Base-by-base conservation (phyloP, 1,140 invertebrate genomes). In the Holotrichia oblita region DNA sequence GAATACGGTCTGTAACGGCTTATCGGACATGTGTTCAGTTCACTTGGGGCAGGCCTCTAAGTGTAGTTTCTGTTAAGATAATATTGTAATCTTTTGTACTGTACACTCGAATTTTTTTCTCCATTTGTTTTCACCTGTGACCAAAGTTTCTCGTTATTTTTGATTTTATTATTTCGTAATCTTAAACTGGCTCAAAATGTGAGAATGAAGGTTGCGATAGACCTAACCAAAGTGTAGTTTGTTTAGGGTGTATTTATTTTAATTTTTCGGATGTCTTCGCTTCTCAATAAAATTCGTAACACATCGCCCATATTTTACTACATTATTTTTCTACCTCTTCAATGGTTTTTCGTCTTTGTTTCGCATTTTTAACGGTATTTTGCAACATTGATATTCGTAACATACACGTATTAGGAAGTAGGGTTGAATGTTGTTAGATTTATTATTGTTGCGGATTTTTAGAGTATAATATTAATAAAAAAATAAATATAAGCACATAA, bases 31-130 rank as follows among this genome's bases (percentile, higher is more conserved):
- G 59, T 91, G 91, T 82, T 89, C 89, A 40, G 86, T 90, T 59
- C 90, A 91, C 83, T 85, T 91, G 48, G 89, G 89, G 64, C 89
- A 90, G 75, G 86, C 89, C 22, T 89, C 89, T 40, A 91, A 91
- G 82, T 90, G 90, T 82, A 91, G 89, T 83, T 89, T 90, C 77
- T 91, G 90, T 88, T 92, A 76, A 76, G 75, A 17, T 3, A 27
- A 76, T 3, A 41, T 17, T 55, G 3, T 14, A 14, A 10, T 14
- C 6, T 69, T 69, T 27, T 69, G 9, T 17, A 17, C 20, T 22
- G 61, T 14, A 69, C 24, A 69, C 12, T 69, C 17, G 14, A 34
- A 34, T 27, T 69, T 69, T 69, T 69, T 22, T 22, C 61, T 69
- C 22, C 61, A 69, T 69, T 69, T 22, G 12, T 20, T n/a, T 69